A percentile compares a stretch with the other conserved stretches of the same genome.
Conservation (phyloP, 1,140 invertebrate species). For the Camponotus floridanus region DNA sequence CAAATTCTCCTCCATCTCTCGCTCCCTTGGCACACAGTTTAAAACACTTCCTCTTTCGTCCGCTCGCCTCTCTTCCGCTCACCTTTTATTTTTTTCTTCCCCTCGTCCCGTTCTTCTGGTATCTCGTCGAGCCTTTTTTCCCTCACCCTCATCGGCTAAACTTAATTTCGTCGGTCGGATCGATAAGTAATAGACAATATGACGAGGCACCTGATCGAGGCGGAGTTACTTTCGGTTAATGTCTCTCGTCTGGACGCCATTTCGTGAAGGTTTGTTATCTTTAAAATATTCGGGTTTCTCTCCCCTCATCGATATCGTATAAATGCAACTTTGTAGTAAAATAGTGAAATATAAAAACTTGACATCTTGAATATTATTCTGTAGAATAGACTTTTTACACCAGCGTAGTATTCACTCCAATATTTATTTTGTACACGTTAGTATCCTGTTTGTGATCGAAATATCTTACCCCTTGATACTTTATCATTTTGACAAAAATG, state of each 20-base stretch:
- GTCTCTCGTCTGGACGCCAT: conserved; percentile 10
- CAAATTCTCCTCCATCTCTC: background rate
- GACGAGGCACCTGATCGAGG: conserved; percentile 47
- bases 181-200: conserved; percentile 65
- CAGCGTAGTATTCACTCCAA: background rate
- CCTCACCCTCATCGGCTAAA: conserved; percentile 30
- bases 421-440: background rate
- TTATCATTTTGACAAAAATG: conserved; percentile 40
- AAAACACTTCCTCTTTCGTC: background rate
- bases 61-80: background rate
- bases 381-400: background rate
- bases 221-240: conserved; percentile 51
- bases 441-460: background rate
- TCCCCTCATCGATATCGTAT: background rate
- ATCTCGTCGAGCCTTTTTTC: background rate
- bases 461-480: background rate
- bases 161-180: conserved; percentile 64
- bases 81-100: background rate
- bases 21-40: conserved; percentile 14
- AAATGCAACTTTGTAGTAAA: too few relatives aligned
- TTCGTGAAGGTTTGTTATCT: conserved; percentile 13
- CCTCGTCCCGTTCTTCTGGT: background rate
- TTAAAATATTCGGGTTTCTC: conserved; percentile 3
- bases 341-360: too few relatives aligned
- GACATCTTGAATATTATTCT: background rate